A percentile compares a stretch with the other conserved stretches of the same genome.
Evolutionary conservation across 1,140 invertebrate genomes (phyloP).

Genomic region (Drosophila chauvacae): DNA sequence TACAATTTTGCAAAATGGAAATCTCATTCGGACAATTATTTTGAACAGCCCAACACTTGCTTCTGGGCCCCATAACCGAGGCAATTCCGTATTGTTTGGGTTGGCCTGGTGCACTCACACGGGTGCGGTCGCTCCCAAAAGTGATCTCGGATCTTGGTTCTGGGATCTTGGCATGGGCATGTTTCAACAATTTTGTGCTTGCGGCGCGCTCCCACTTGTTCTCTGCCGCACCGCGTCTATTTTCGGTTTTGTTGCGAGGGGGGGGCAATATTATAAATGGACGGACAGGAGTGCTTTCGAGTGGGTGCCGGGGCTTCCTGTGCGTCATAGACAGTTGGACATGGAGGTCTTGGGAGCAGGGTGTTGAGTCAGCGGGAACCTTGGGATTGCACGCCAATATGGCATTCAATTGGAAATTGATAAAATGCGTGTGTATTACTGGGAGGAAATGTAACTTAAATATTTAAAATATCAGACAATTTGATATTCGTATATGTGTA

Average conservation of each 20-base stretch:
- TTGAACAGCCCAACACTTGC: constrained; percentile 23
- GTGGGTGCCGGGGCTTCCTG: constrained; percentile 44
- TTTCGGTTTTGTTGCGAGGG: constrained; percentile 34
- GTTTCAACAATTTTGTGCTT: constrained; percentile 67
- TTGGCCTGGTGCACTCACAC: constrained; percentile 46
- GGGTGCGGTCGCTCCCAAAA: constrained; percentile 46
- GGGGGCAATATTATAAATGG: constrained; percentile 50
- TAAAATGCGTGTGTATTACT: neutral
- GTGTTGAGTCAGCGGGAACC: constrained; percentile 20
- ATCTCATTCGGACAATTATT: constrained; percentile 28
- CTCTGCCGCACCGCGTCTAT: constrained; percentile 26
- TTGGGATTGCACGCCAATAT: constrained; percentile 14
- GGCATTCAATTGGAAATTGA: constrained; percentile 2
- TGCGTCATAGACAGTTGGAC: constrained; percentile 28
- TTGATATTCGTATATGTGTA: neutral
- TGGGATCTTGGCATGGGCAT: constrained; percentile 51
- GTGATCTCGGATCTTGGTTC: constrained; percentile 19
- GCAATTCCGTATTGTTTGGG: constrained; percentile 40
- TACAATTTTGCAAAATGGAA: constrained; percentile 46
- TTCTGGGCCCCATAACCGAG: constrained; percentile 21
- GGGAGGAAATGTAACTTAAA: neutral
- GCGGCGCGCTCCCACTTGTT: constrained; percentile 53
- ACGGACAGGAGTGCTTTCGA: constrained; percentile 15
- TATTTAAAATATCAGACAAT: neutral
- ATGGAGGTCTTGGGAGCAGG: neutral